Percentiles rank a stretch among this genome's conserved stretches.
These are phyloP conservation scores for Zaprionus tsacasi DNA, from an alignment of 1,140 invertebrate species.

Conservation along the genomic window DNA sequence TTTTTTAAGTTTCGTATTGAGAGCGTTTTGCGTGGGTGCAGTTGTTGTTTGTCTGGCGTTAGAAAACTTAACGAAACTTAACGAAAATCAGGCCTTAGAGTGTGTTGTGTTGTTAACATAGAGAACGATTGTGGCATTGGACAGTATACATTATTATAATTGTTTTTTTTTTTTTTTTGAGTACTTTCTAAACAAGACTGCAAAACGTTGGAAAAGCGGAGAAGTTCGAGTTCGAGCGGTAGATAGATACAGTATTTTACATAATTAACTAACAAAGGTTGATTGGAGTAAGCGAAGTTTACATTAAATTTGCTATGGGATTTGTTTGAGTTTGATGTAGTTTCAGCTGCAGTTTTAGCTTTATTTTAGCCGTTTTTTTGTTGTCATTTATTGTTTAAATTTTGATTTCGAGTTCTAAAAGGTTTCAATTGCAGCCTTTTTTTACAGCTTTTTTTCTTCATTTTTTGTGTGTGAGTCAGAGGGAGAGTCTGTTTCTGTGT, in stretches of 20 bases:
- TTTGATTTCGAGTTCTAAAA: background rate
- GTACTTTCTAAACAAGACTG: slow-evolving; percentile 22
- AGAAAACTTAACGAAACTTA: slow-evolving; percentile 65
- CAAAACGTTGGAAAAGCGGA: background rate
- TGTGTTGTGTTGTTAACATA: slow-evolving; percentile 22
- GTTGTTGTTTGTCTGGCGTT: slow-evolving; percentile 22
- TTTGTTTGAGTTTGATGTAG: background rate
- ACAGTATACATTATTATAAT: slow-evolving; percentile 35
- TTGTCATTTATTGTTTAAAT: background rate
- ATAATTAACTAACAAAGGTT: slow-evolving; percentile 4
- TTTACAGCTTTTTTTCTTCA: background rate
- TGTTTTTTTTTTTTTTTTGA: slow-evolving; percentile 6
- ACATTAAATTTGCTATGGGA: background rate
- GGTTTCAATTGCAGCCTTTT: background rate
- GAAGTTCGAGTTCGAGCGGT: slow-evolving; percentile 2
- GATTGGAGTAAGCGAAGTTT: background rate
- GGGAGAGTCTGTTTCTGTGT: slow-evolving; percentile 25
- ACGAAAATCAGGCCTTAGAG: slow-evolving; percentile 52
- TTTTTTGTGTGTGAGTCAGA: background rate
- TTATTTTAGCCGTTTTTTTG: background rate
- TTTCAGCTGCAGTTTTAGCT: background rate
- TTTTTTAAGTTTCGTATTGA: slow-evolving; percentile 21
- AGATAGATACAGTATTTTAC: slow-evolving; percentile 9
- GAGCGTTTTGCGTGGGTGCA: slow-evolving; percentile 22
- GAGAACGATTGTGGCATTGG: slow-evolving; percentile 66